Percentiles rank a stretch among this genome's conserved stretches.
Evolutionary conservation across 1,140 invertebrate species (phyloP).

Genomic region (Apis florea): DNA sequence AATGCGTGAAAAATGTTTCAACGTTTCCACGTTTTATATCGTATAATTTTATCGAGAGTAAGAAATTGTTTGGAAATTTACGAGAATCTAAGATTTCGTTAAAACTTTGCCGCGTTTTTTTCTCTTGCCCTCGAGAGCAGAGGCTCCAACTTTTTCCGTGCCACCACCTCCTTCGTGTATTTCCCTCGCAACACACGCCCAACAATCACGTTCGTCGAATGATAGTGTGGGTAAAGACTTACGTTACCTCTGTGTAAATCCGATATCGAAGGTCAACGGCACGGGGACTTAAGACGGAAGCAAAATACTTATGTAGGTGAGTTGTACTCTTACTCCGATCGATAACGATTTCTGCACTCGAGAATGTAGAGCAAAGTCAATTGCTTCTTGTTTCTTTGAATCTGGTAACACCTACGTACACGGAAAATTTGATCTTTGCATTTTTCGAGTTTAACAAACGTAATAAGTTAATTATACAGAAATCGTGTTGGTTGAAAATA

Average conservation of each 20-base stretch:
- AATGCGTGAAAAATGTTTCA: no score
- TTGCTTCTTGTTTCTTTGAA: not conserved
- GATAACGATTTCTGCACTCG: not conserved
- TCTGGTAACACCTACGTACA: not conserved
- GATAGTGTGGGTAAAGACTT: not conserved
- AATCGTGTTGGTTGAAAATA: no score
- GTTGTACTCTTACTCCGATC: not conserved
- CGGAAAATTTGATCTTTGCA: no score
- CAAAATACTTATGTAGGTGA: not conserved
- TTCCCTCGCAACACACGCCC: not conserved
- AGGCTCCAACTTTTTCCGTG: not conserved
- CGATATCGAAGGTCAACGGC: slow-evolving; percentile 25
- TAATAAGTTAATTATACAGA: no score
- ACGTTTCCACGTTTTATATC: not conserved
- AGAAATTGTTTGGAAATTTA: slow-evolving; percentile 27
- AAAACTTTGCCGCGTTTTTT: slow-evolving; percentile 45
- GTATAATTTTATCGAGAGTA: not conserved
- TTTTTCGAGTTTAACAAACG: no score
- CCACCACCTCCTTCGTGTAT: not conserved
- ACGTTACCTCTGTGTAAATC: slow-evolving; percentile 20
- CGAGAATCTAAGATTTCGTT: slow-evolving; percentile 22
- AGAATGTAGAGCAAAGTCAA: not conserved
- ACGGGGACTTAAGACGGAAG: not conserved
- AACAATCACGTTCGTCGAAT: not conserved
- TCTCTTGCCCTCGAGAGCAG: not conserved